Conservation (phyloP, 2,113 vertebrate species). For the Corythornis cristatus region DNA sequence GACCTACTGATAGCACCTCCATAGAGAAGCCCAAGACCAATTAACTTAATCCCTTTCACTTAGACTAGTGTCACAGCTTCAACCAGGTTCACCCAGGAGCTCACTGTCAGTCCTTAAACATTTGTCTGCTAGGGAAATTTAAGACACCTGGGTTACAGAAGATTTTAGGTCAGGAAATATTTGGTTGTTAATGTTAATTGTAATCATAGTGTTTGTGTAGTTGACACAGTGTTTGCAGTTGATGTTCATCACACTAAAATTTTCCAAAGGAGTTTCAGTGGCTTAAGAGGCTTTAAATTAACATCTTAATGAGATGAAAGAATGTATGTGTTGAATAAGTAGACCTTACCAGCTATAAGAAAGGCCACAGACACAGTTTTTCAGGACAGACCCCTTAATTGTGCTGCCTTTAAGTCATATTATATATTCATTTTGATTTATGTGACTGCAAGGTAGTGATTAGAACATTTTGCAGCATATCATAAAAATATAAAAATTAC, state of each 20-base stretch:
- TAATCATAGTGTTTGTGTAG: neutral
- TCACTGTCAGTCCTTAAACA: neutral
- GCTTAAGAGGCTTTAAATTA: conserved; percentile 12
- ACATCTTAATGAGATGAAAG: conserved; percentile 9
- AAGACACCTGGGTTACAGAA: neutral
- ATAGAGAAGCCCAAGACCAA: neutral
- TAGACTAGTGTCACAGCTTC: neutral
- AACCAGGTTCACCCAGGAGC: neutral
- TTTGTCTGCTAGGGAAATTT: neutral
- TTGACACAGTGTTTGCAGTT: neutral
- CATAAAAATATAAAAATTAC: conserved; percentile 31
- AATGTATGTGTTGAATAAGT: neutral
- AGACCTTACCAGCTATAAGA: neutral
- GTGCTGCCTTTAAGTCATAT: conserved; percentile 26
- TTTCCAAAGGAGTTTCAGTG: neutral
- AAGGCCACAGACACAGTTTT: neutral
- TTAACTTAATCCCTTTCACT: neutral
- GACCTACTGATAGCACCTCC: neutral
- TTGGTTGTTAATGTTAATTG: neutral
- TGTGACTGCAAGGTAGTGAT: neutral
- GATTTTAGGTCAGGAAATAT: neutral
- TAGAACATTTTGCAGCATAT: conserved; percentile 50
- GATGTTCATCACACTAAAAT: neutral
- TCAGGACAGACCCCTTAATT: neutral
- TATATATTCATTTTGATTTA: conserved; percentile 45